Evolutionary conservation across 1,140 invertebrate species (phyloP), one percentile per base, ranked within the genome.

Genomic region (Harpegnathos saltator): DNA sequence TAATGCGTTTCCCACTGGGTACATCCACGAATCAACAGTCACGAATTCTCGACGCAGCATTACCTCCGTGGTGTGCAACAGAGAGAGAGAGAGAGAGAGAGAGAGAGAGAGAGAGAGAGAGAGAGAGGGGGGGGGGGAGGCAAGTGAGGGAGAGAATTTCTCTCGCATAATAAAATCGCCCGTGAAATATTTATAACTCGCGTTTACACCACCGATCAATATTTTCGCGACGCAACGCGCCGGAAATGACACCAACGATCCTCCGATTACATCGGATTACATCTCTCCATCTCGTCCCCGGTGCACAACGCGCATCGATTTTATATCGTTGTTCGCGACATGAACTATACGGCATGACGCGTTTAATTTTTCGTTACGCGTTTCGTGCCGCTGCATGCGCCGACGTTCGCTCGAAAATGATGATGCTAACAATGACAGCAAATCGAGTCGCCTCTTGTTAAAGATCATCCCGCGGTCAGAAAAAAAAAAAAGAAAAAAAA

Each of bases 151-250:
- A 44, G 38, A 54, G 58, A 73, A 29, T 61, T 63, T 82, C 74
- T 74, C 78, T 62, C 78, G 44, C 44, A 56, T 56, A 82, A 82
- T 82, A 82, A 82, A 82, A 73, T 74, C 58, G 33, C 9, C 38
- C 33, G 65, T 80, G 50, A 80, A 80, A 80, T 80, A 80, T 80
- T 80, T 80, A 80, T 65, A 80, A 80, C 65, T 80, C 75, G 29
- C 71, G 65, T 80, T 80, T 69, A 56, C 75, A 52, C 15, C 59
- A 44, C 14, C 65, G 33, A n/a, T 38, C 65, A 48, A 54, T 58
- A 71, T 80, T 80, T 71, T 59, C 38, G 29, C 52, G 26, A 14
- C 22, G 38, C 65, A 80, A 59, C 65, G n/a, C 58, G 54, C 58
- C 52, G 52, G n/a, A n/a, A 44, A 3, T 69, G 63, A 56, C 52